Percentiles rank a stretch among this genome's conserved stretches.
These are phyloP conservation scores for Temnothorax longispinosus DNA, from an alignment of 1,140 invertebrate genomes.

Conservation along the genomic window DNA sequence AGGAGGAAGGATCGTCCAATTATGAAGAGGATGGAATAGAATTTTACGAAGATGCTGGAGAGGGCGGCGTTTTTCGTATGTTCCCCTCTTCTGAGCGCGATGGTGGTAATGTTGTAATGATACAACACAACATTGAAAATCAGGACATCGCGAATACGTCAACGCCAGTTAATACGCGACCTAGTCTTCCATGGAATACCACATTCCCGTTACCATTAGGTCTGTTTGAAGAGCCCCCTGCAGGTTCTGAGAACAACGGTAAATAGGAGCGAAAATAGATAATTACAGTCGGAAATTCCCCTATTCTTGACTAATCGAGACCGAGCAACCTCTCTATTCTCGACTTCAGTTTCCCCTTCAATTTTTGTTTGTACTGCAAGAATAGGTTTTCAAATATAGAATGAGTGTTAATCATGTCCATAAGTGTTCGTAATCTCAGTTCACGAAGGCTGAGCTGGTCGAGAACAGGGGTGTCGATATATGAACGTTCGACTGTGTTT, in stretches of 20 bases:
- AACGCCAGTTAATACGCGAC: conserved; percentile 82
- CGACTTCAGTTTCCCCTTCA: background rate
- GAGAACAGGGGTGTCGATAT: conserved; percentile 32
- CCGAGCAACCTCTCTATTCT: conserved; percentile 13
- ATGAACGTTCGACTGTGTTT: conserved; percentile 23
- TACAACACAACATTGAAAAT: conserved; percentile 86
- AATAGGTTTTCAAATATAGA: background rate
- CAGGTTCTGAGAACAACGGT: conserved; percentile 82
- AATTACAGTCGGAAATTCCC: conserved; percentile 29
- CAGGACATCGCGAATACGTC: conserved; percentile 79
- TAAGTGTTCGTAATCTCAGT: background rate
- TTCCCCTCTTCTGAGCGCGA: conserved; percentile 86
- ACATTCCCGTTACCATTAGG: conserved; percentile 87
- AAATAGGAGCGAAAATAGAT: conserved; percentile 48
- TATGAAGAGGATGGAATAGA: conserved; percentile 87
- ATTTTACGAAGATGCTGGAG: conserved; percentile 85
- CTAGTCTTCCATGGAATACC: conserved; percentile 86
- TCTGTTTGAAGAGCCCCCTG: conserved; percentile 86
- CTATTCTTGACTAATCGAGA: conserved; percentile 4
- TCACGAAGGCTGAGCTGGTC: conserved; percentile 2
- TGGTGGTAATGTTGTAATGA: conserved; percentile 88
- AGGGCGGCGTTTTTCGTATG: conserved; percentile 85
- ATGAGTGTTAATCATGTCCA: background rate
- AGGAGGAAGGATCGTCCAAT: conserved; percentile 88
- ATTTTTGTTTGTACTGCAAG: background rate